phyloP scores from a whole-genome alignment of 2,113 vertebrate genomes.

The Erythrocercus mccallii region DNA sequence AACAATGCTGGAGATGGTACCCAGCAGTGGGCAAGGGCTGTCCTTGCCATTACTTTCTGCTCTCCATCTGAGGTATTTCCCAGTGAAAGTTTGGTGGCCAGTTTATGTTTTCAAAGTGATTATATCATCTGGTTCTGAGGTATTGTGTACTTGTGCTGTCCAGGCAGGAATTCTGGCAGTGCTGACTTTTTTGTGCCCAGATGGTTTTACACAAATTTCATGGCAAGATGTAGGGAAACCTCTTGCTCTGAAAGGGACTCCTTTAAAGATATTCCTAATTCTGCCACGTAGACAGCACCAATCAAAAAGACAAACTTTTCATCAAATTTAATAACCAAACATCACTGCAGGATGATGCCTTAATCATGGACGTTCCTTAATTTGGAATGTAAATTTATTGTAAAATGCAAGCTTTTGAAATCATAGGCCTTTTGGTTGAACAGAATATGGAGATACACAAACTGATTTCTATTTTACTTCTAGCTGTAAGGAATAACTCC shows the following conservation, averaged over 20 bases:
- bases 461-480: neutral
- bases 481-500: neutral
- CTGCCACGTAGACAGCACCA: neutral
- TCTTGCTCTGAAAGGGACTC: neutral
- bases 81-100: no score
- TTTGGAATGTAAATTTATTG: neutral
- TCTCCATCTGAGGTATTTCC: neutral
- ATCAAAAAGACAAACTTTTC: neutral
- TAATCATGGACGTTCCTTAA: neutral
- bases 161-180: neutral
- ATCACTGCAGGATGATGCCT: neutral
- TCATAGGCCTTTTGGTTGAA: neutral
- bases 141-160: neutral
- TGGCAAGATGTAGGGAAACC: neutral
- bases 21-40: neutral
- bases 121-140: neutral
- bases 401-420: neutral
- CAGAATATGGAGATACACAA: neutral
- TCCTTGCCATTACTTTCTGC: neutral
- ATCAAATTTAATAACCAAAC: neutral
- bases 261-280: neutral
- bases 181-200: neutral
- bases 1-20: rapidly evolving
- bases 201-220: neutral
- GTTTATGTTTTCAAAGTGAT: neutral